Conservation (phyloP, 2,888 invertebrate species). For the Aporophyla lueneburgensis region DNA sequence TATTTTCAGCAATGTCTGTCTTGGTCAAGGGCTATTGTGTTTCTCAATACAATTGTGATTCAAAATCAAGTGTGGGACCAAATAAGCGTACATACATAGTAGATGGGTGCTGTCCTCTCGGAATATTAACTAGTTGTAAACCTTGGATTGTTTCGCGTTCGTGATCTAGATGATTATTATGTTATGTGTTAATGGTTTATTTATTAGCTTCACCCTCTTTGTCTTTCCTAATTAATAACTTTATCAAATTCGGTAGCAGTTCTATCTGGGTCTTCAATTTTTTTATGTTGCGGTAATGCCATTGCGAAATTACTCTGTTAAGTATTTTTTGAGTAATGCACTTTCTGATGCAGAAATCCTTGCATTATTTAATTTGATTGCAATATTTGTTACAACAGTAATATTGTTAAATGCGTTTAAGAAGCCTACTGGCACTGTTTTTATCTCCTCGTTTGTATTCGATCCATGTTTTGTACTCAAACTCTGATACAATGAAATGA, state of each 20-base stretch:
- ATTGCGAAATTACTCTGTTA: conserved; percentile 15
- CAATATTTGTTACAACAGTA: conserved; percentile 9
- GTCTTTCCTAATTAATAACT: neutral
- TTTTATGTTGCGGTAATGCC: neutral
- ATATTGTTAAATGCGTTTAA: conserved; percentile 1
- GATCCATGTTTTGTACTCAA: conserved; percentile 17
- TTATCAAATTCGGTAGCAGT: neutral
- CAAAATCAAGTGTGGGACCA: conserved; percentile 64
- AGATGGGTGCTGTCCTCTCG: conserved; percentile 43
- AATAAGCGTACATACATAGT: conserved; percentile 66
- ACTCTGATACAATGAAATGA: conserved; percentile 23
- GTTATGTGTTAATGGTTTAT: conserved; percentile 49
- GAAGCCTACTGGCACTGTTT: conserved; percentile 22
- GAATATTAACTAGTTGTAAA: conserved; percentile 63
- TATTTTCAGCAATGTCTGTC: conserved; percentile 60
- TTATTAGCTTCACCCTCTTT: conserved; percentile 20
- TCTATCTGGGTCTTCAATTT: neutral
- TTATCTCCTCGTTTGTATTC: conserved; percentile 29
- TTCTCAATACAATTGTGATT: conserved; percentile 65
- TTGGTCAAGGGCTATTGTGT: conserved; percentile 67
- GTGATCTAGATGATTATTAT: conserved; percentile 61
- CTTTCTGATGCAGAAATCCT: conserved; percentile 14
- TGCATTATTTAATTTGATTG: conserved; percentile 36
- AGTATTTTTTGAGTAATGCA: conserved; percentile 28
- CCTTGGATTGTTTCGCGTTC: conserved; percentile 63